These are phyloP conservation scores for Harpagifer antarcticus DNA, from an alignment of 2,797 vertebrate species.

Conservation along the genomic window DNA sequence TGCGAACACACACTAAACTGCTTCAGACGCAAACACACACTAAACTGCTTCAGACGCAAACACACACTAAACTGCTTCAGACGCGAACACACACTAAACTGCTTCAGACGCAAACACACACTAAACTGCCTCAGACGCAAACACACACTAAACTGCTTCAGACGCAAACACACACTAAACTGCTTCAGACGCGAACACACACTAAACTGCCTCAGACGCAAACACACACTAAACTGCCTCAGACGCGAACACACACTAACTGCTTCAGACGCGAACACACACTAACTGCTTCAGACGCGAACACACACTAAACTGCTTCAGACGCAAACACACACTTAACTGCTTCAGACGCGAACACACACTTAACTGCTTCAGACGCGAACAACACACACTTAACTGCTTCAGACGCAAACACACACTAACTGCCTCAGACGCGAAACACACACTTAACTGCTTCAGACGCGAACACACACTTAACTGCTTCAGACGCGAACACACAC, in stretches of 20 bases:
- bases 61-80: constrained; percentile 42
- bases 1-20: constrained; percentile 45
- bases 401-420: constrained; percentile 29
- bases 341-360: constrained; percentile 29
- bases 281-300: constrained; percentile 37
- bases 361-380: constrained; percentile 36
- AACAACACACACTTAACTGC: constrained; percentile 44
- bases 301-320: too few species aligned
- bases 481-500: constrained; percentile 31
- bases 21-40: constrained; percentile 30
- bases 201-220: too few species aligned
- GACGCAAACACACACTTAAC: too few species aligned
- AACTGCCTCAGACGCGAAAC: too few species aligned
- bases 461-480: constrained; percentile 28
- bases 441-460: constrained; percentile 43
- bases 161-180: constrained; percentile 34
- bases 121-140: too few species aligned
- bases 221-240: constrained; percentile 43
- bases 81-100: constrained; percentile 32
- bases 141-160: constrained; percentile 42
- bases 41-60: too few species aligned
- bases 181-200: constrained; percentile 29
- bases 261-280: too few species aligned
- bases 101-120: constrained; percentile 28
- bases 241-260: constrained; percentile 29